Evolutionary conservation across 2,113 vertebrate species (phyloP).

Genomic region (Platysternon megacephalum): DNA sequence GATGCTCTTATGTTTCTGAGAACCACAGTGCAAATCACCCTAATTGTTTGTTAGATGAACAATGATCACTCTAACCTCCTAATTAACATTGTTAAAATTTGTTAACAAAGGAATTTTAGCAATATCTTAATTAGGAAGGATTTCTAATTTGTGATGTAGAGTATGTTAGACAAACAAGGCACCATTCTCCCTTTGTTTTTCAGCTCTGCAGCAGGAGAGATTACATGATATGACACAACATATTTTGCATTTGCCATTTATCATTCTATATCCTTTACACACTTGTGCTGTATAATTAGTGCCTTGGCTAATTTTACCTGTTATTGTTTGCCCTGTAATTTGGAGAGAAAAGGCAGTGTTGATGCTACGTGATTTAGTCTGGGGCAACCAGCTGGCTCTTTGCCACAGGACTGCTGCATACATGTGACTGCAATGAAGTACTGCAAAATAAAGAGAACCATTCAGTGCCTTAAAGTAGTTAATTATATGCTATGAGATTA

Average conservation of each 20-base stretch:
- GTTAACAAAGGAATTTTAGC: slow-evolving; percentile 83
- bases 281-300: slow-evolving; percentile 66
- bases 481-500: slow-evolving; percentile 16
- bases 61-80: slow-evolving; percentile 77
- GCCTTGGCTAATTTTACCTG: slow-evolving; percentile 79
- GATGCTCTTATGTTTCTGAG: slow-evolving; percentile 60
- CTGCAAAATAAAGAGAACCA: slow-evolving; percentile 54
- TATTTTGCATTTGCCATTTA: slow-evolving; percentile 54
- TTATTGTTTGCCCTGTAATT: slow-evolving; percentile 78
- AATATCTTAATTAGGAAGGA: slow-evolving; percentile 84
- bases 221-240: slow-evolving; percentile 77
- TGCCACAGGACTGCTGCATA: slow-evolving; percentile 34
- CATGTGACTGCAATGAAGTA: slow-evolving; percentile 20
- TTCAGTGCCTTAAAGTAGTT: slow-evolving; percentile 27
- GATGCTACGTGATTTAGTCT: slow-evolving; percentile 45
- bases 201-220: slow-evolving; percentile 69
- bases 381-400: slow-evolving; percentile 42
- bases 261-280: slow-evolving; percentile 67
- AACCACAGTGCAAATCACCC: slow-evolving; percentile 72
- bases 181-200: slow-evolving; percentile 78
- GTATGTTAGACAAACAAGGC: slow-evolving; percentile 81
- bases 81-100: slow-evolving; percentile 84
- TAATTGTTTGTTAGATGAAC: slow-evolving; percentile 83
- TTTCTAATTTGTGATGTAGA: slow-evolving; percentile 80
- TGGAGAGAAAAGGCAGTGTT: slow-evolving; percentile 56